Base-by-base conservation (phyloP, 2,888 invertebrate species). In the Polietes domitor region DNA sequence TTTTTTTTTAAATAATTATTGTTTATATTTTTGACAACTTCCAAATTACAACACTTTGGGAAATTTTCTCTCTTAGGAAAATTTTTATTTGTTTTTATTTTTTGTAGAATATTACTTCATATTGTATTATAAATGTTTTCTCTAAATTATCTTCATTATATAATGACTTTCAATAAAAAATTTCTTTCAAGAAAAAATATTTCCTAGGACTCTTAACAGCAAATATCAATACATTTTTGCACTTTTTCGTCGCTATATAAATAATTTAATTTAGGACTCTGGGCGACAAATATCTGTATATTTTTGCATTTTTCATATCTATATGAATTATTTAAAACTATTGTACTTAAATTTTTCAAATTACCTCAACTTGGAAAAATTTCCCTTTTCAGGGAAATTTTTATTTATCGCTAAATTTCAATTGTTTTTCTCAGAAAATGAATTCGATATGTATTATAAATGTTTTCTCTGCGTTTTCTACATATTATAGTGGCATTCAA, bases 331-430 rank as follows among this genome's bases (percentile, higher is more conserved):
- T n/a, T n/a, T n/a, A n/a, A n/a, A n/a, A n/a, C n/a, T n/a, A n/a
- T n/a, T n/a, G n/a, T n/a, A n/a, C 21, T 63, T 26, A 58, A 58
- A 26, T 63, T 63, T 68, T 63, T 17, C 0, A 63, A 63, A 63
- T 63, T 63, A 63, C 63, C 63, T n/a, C 17, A 63, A 50, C 17
- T 50, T 19, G 19, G 17, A 17, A 63, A 37, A 63, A 63, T 63
- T 63, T 37, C 63, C 17, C 37, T 17, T 32, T 37, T 63, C 2
- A 28, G n/a, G 37, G 37, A 63, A 63, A 63, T 63, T 37, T 63
- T 63, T 6, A n/a, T 61, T 58, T 32, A n/a, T 50, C 4, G 50
- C 2, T 2, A 50, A 5, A 17, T 10, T 19, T 50, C 9, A 19
- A 41, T 41, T 41, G 9, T 5, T 12, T 41, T 17, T n/a, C 7